Evolutionary conservation across 2,888 invertebrate species (phyloP).

Genomic region (Dryococelus australis): DNA sequence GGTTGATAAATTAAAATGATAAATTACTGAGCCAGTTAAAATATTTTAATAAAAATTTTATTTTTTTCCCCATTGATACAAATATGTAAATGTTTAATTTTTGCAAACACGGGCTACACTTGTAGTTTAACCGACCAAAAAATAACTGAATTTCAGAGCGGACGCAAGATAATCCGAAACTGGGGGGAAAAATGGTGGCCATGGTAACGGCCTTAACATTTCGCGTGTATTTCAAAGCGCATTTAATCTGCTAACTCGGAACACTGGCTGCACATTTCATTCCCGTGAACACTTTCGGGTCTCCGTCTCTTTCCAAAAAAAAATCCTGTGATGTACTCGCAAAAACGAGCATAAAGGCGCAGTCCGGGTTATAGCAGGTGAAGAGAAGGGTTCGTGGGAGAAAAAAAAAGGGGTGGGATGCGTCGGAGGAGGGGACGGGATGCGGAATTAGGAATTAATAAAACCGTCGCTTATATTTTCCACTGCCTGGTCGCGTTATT

Average conservation of each 20-base stretch:
- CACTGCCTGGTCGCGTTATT: constrained; percentile 29
- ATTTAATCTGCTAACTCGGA: constrained; percentile 19
- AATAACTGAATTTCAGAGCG: neutral
- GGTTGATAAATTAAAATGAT: no score
- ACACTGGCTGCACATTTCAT: constrained; percentile 13
- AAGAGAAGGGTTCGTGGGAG: neutral
- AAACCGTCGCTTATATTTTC: constrained; percentile 73
- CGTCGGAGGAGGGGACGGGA: neutral
- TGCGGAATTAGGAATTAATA: constrained; percentile 66
- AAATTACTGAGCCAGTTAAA: no score
- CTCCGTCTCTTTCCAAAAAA: constrained; percentile 4
- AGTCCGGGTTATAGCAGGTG: neutral
- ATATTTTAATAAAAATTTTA: no score
- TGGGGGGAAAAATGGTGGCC: constrained; percentile 46
- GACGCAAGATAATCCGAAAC: constrained; percentile 23
- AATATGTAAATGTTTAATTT: no score
- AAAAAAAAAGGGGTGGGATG: neutral
- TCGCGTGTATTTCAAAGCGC: constrained; percentile 20
- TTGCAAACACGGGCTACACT: neutral
- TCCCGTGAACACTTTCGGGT: neutral
- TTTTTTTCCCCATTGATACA: no score
- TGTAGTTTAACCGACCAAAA: neutral
- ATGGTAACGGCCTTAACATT: constrained; percentile 17
- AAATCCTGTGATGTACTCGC: constrained; percentile 12
- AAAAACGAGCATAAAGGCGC: constrained; percentile 8